These are phyloP conservation scores for Synanthedon myopaeformis DNA, from an alignment of 2,888 invertebrate species.

Conservation along the genomic window DNA sequence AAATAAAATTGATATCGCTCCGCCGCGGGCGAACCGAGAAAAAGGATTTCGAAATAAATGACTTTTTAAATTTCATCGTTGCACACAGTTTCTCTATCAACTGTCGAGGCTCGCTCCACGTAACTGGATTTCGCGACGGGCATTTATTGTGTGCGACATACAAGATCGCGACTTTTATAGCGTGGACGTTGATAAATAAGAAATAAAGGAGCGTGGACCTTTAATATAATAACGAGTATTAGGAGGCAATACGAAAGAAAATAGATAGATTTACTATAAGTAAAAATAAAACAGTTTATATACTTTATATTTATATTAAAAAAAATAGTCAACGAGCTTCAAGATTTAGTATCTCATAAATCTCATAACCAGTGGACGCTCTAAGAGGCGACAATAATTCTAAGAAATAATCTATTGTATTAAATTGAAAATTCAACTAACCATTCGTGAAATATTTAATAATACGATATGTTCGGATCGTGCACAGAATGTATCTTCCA, in stretches of 20 bases:
- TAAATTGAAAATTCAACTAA: not conserved
- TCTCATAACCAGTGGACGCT: too few relatives aligned
- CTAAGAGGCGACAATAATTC: too few relatives aligned
- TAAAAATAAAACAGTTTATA: too few relatives aligned
- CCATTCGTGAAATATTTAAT: not conserved
- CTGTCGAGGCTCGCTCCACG: conserved; percentile 61
- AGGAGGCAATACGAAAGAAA: too few relatives aligned
- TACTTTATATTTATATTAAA: too few relatives aligned
- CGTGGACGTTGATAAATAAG: conserved; percentile 36
- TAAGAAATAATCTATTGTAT: not conserved
- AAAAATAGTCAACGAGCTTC: too few relatives aligned
- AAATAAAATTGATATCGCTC: conserved; percentile 68
- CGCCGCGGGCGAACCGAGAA: conserved; percentile 63
- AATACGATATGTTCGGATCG: not conserved
- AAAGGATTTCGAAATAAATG: conserved; percentile 70
- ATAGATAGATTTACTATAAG: too few relatives aligned
- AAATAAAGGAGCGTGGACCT: conserved; percentile 8
- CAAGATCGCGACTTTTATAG: conserved; percentile 57
- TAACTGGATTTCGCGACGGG: conserved; percentile 63
- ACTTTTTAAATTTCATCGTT: conserved; percentile 71
- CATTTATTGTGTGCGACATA: conserved; percentile 64
- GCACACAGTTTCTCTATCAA: conserved; percentile 71
- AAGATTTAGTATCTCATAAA: too few relatives aligned
- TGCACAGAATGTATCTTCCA: not conserved
- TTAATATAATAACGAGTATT: too few relatives aligned